Evolutionary conservation across 2,888 invertebrate species (phyloP).

Genomic region (Drosophila robusta): DNA sequence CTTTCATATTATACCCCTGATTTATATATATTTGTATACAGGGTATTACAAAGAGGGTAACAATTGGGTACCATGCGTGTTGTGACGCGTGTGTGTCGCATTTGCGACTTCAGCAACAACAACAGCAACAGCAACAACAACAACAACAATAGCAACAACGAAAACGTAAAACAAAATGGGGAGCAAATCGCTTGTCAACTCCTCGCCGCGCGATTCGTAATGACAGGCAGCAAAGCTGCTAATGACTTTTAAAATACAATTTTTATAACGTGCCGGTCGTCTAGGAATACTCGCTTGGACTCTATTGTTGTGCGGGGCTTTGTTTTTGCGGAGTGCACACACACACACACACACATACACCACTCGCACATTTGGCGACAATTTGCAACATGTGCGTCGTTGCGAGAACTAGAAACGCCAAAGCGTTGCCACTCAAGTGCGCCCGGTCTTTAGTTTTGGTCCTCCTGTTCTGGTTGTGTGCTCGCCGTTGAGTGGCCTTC

Average conservation of each 20-base stretch:
- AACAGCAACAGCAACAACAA: not conserved
- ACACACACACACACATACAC: not conserved
- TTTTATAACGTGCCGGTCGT: conserved; percentile 60
- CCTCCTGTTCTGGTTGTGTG: conserved; percentile 18
- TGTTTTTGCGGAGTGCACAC: conserved; percentile 8
- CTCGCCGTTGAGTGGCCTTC: conserved; percentile 57
- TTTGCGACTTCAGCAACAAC: conserved; percentile 38
- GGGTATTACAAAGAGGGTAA: conserved; percentile 35
- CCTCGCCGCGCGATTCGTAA: conserved; percentile 34
- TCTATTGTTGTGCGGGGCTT: conserved; percentile 24
- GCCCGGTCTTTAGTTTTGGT: conserved; percentile 24
- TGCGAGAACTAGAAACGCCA: conserved; percentile 29
- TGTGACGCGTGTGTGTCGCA: conserved; percentile 30
- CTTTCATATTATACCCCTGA: not conserved
- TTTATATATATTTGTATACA: not conserved
- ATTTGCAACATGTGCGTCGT: conserved; percentile 69
- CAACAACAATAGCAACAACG: not conserved
- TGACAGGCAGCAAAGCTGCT: conserved; percentile 79
- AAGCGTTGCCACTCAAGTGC: conserved; percentile 35
- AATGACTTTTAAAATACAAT: conserved; percentile 82
- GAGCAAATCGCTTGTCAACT: conserved; percentile 44
- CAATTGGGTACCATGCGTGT: conserved; percentile 22
- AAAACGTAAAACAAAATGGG: conserved; percentile 37
- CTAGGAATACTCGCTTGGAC: conserved; percentile 16
- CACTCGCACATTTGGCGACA: conserved; percentile 56